A percentile compares a stretch with the other conserved stretches of the same genome.
Conservation (phyloP, 2,888 invertebrate genomes). For the Papilio demoleus region DNA sequence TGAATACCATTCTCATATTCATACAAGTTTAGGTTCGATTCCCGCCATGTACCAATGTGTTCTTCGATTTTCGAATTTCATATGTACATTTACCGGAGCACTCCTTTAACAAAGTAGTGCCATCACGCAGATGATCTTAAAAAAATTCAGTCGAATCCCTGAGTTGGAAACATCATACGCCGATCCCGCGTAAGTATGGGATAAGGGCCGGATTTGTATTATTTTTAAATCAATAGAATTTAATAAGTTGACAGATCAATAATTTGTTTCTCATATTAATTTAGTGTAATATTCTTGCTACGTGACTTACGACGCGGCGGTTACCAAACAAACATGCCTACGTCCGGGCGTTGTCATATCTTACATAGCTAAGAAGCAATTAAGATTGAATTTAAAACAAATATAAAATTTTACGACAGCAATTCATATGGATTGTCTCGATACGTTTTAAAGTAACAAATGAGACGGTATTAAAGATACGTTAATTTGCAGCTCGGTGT, state of each 20-base stretch:
- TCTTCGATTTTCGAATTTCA: no score
- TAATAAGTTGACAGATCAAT: not conserved
- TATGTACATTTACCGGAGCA: no score
- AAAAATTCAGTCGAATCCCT: no score
- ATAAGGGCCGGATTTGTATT: no score
- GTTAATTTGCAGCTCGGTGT: slow-evolving; percentile 34
- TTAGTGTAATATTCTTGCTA: slow-evolving; percentile 10
- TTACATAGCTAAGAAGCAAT: slow-evolving; percentile 26
- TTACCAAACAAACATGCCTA: slow-evolving; percentile 17
- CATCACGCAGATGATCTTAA: no score
- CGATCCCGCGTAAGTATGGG: no score
- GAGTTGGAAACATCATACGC: no score
- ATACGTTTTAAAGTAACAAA: slow-evolving; percentile 37
- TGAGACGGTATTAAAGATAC: slow-evolving; percentile 35
- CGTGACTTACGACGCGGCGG: slow-evolving; percentile 7
- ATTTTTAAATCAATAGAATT: no score
- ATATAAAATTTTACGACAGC: slow-evolving; percentile 37
- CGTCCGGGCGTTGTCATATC: slow-evolving; percentile 23
- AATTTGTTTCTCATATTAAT: slow-evolving; percentile 5
- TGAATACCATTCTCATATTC: no score
- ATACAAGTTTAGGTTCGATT: no score
- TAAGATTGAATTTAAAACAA: slow-evolving; percentile 39
- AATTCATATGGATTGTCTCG: slow-evolving; percentile 27
- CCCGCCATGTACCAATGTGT: no score
- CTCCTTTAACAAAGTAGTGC: no score